Percentiles rank a stretch among this genome's conserved stretches.
These are phyloP conservation scores for Chloroceryle amazona DNA, from an alignment of 2,797 vertebrate species.

Conservation along the genomic window DNA sequence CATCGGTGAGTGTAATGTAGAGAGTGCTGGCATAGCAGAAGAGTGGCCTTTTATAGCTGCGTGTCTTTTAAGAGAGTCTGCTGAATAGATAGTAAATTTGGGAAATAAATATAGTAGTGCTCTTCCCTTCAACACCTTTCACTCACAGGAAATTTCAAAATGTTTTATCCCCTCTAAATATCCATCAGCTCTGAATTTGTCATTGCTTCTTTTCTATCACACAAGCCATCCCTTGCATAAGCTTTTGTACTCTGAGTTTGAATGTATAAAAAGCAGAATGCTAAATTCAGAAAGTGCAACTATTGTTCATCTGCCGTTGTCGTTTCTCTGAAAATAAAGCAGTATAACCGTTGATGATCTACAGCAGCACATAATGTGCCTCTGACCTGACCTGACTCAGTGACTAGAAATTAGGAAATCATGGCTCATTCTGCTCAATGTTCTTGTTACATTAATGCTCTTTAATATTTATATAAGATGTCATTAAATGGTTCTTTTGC, in stretches of 20 bases:
- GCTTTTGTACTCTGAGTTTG: background rate
- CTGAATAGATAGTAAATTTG: background rate
- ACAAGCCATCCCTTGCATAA: background rate
- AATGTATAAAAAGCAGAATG: background rate
- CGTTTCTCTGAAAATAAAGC: background rate
- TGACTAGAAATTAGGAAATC: background rate
- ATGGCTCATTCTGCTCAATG: background rate
- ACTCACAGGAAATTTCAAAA: background rate
- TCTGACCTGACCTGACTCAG: background rate
- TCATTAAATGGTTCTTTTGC: background rate
- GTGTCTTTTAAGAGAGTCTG: background rate
- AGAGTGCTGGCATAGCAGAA: background rate
- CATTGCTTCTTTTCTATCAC: background rate
- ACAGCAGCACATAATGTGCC: background rate
- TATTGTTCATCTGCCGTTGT: background rate
- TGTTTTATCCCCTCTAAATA: background rate
- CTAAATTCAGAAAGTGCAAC: constrained; percentile 7
- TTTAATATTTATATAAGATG: background rate
- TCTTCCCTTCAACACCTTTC: background rate
- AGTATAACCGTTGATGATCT: background rate
- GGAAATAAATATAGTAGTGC: background rate
- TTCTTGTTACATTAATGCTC: background rate
- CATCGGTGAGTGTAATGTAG: background rate
- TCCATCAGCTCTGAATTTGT: background rate
- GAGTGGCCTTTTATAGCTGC: background rate